Conservation (phyloP, 2,888 invertebrate species). For the Silvanus unidentatus region DNA sequence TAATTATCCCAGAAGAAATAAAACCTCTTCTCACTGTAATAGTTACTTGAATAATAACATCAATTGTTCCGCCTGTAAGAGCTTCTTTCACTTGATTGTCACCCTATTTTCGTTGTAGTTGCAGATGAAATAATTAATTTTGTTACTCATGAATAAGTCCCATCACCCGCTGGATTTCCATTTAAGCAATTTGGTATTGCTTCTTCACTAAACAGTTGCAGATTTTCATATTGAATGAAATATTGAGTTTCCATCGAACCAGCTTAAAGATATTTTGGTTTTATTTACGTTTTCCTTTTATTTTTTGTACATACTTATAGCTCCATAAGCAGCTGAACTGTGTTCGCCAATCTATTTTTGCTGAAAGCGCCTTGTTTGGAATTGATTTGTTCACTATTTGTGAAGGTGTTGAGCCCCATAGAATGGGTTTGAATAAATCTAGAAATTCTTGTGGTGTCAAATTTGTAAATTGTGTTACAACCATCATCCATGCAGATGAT, state of each 20-base stretch:
- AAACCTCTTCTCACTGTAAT: too few species aligned
- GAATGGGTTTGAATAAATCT: constrained; percentile 4
- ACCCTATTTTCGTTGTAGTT: too few species aligned
- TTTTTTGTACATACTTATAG: constrained; percentile 41
- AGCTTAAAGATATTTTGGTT: constrained; percentile 44
- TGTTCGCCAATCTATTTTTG: neutral
- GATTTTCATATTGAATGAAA: constrained; percentile 46
- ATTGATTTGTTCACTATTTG: neutral
- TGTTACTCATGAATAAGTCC: too few species aligned
- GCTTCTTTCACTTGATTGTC: too few species aligned
- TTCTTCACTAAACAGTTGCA: constrained; percentile 51
- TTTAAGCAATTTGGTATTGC: constrained; percentile 53
- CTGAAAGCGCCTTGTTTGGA: neutral
- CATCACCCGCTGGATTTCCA: too few species aligned
- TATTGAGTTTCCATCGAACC: constrained; percentile 52
- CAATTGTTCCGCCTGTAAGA: too few species aligned
- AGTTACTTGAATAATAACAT: too few species aligned
- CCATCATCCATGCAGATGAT: constrained; percentile 15
- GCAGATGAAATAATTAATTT: too few species aligned
- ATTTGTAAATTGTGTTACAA: constrained; percentile 18
- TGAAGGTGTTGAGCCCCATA: too few species aligned
- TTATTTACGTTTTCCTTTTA: too few species aligned
- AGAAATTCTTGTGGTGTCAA: constrained; percentile 18
- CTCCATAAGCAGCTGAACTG: constrained; percentile 55
- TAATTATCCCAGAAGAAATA: too few species aligned